phyloP scores from a whole-genome alignment of 2,888 invertebrate genomes.

The Exephanes ischioxanthus region DNA sequence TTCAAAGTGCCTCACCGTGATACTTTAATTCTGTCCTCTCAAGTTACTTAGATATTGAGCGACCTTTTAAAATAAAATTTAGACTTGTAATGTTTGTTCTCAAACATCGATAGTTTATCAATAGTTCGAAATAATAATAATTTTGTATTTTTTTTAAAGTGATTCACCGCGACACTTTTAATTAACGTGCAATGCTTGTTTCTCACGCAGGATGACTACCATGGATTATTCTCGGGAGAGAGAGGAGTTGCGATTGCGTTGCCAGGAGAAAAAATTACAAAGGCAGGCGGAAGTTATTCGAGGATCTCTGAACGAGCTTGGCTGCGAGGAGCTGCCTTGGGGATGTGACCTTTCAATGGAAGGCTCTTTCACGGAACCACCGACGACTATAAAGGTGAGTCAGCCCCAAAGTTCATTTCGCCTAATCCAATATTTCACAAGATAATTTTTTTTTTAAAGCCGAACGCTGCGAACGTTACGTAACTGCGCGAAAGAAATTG shows the following conservation, averaged over 20 bases:
- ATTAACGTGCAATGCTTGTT: slow-evolving; percentile 10
- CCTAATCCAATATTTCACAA: not conserved
- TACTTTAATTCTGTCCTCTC: too few species aligned
- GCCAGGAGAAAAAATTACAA: slow-evolving; percentile 93
- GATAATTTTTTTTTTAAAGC: not conserved
- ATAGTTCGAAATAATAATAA: slow-evolving; percentile 22
- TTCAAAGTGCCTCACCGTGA: not conserved
- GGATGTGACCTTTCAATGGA: slow-evolving; percentile 90
- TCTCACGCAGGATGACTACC: slow-evolving; percentile 73
- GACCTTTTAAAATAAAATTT: too few species aligned
- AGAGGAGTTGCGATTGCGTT: slow-evolving; percentile 92
- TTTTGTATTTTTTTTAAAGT: not conserved
- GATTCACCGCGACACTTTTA: not conserved
- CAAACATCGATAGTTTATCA: not conserved
- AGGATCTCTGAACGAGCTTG: slow-evolving; percentile 93
- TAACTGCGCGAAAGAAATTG: not conserved
- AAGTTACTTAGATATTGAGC: too few species aligned
- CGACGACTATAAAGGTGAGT: slow-evolving; percentile 79
- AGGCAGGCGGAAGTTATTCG: slow-evolving; percentile 94
- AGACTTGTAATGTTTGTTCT: too few species aligned
- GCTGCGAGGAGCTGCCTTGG: slow-evolving; percentile 94
- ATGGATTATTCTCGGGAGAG: slow-evolving; percentile 83
- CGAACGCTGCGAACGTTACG: not conserved
- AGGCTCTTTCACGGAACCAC: slow-evolving; percentile 81
- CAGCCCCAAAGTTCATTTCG: not conserved